Base-by-base conservation (phyloP, 2,113 vertebrate species). In the Petroica traversi region DNA sequence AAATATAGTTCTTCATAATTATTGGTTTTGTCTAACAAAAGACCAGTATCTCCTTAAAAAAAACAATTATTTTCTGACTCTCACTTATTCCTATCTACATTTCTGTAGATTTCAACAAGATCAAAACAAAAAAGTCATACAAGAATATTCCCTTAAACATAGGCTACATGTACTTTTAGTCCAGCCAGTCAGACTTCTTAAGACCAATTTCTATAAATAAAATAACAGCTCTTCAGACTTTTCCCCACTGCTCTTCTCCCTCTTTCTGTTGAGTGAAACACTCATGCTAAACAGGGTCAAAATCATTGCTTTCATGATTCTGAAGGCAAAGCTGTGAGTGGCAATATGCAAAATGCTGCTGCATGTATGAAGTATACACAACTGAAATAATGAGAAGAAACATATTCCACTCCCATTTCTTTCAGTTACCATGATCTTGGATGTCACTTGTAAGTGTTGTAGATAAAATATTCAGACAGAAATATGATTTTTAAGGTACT, bases 381-480 rank as follows among this genome's bases (percentile, higher is more conserved):
- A 74, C 38, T 59, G 75, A 79, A 89, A 76, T 73, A 91, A 78
- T 11, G 75, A 31, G 5, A 76, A 67, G n/a, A 55, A 93, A 85
- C 51, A 46, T 61, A 66, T 63, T 80, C 43, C 63, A 64, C n/a
- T 84, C 41, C 33, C 36, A 78, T 72, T 93, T 88, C 81, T 85
- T 96, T 66, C 36, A 33, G 72, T 57, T 92, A 71, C 57, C n/a
- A 19, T 63, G 54, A 92, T 92, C 90, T 74, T 63, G 63, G 63
- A 36, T 94, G 93, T 90, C 75, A 83, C 40, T 93, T 85, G 36
- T 45, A 83, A 92, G 87, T 29, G 49, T 18, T 58, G 43, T 11
- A 59, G 59, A 73, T 88, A 79, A 93, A 93, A 89, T 80, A 95
- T 80, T 88, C 85, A 93, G 78, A 80, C 48, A 85, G 78, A 83